Base-by-base conservation (phyloP, 2,797 vertebrate genomes). In the Cyprinella venusta region DNA sequence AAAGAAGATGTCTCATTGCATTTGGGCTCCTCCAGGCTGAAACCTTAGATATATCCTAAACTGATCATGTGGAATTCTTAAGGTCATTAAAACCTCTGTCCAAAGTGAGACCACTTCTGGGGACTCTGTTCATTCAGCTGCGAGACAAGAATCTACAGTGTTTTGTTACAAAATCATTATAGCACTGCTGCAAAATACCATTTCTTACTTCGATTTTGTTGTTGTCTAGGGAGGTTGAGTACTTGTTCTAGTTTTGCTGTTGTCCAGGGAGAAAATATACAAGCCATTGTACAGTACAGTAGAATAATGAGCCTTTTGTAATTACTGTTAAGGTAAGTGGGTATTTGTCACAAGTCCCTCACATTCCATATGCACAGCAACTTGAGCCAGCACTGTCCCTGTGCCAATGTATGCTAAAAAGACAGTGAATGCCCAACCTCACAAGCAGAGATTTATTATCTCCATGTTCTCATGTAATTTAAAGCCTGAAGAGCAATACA, bases 41-140 rank as follows among this genome's bases (percentile, higher is more conserved):
- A 82, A 76, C 61, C 61, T 65, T 54, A 65, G 70, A 75, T 68
- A 54, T 30, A 68, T 76, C 36, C n/a, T 36, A 68, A 56, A 33
- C 12, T 2, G 9, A 36, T 48, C 61, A 30, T 56, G 61, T 26
- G n/a, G 80, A 82, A 89, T 89, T 86, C 87, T 88, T 87, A 86
- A 87, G 85, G 89, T 91, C 59, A 82, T 15, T 92, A 87, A 92
- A 91, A 92, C 88, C 91, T 75, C 26, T 56, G 52, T 90, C 90
- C 16, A 69, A 91, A 90, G 88, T 93, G 91, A 91, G 21, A 50
- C 87, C 92, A 92, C 93, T 92, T 92, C 91, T 87, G 87, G 88
- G 40, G 45, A 88, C 89, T 81, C 19, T 88, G 79, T 85, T 86
- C 85, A 88, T 85, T 89, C 88, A 86, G 82, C 79, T 63, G 74